Evolutionary conservation across 1,140 invertebrate species (phyloP).

Genomic region (Ceratina australensis): DNA sequence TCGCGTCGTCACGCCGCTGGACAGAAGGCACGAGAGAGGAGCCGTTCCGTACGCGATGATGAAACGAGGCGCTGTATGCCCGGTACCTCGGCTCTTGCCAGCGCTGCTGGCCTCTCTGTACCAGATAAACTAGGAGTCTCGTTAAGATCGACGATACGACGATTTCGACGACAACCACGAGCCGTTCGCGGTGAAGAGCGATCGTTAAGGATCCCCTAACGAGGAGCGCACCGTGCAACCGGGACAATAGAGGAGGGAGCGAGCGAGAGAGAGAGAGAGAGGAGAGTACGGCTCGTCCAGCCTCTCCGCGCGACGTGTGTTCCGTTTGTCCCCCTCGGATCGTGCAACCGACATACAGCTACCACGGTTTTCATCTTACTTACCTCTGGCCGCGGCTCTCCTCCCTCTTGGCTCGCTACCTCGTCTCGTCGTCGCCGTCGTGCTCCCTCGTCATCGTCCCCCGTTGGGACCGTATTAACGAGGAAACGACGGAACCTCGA

Average conservation of each 20-base stretch:
- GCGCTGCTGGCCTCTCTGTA: neutral
- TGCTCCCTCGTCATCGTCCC: neutral
- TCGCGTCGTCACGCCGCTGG: neutral
- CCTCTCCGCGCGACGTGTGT: slow-evolving; percentile 36
- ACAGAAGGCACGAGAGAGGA: slow-evolving; percentile 16
- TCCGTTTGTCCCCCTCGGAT: slow-evolving; percentile 15
- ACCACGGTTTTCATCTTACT: slow-evolving; percentile 46
- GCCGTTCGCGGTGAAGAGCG: slow-evolving; percentile 51
- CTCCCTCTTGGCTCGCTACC: neutral
- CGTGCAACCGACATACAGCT: slow-evolving; percentile 39
- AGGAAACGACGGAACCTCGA: slow-evolving; percentile 36
- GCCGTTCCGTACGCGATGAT: slow-evolving; percentile 12
- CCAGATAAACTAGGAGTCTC: slow-evolving; percentile 53
- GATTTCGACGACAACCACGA: slow-evolving; percentile 57
- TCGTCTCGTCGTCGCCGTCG: no score
- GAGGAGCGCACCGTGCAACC: slow-evolving; percentile 45
- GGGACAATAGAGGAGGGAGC: slow-evolving; percentile 53
- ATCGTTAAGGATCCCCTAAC: slow-evolving; percentile 66
- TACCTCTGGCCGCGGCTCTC: slow-evolving; percentile 25
- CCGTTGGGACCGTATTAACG: slow-evolving; percentile 39
- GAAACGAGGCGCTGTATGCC: slow-evolving; percentile 40
- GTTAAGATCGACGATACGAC: slow-evolving; percentile 60
- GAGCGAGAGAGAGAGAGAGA: neutral
- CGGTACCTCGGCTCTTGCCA: slow-evolving; percentile 8
- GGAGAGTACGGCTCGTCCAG: slow-evolving; percentile 19